These are phyloP conservation scores for Dolichopus griseipennis DNA, from an alignment of 2,888 invertebrate genomes.

Conservation along the genomic window DNA sequence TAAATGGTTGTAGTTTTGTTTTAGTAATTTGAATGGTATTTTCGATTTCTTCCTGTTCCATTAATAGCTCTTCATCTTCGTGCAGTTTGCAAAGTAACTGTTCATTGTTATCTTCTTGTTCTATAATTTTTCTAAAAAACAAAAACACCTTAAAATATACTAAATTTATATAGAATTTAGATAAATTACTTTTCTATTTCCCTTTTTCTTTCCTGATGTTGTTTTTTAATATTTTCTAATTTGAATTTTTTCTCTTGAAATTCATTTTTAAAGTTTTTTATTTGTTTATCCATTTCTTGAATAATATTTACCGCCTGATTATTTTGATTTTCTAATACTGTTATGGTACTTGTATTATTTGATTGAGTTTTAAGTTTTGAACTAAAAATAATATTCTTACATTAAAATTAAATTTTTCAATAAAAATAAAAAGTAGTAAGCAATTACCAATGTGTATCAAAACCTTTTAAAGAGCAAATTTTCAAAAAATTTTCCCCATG, in stretches of 20 bases:
- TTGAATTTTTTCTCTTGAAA: neutral
- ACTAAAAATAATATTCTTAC: no score
- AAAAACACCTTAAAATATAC: neutral
- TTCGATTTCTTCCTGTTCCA: neutral
- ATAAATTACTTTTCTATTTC: neutral
- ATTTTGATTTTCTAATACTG: neutral
- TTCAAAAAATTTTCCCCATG: neutral
- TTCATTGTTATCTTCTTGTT: neutral
- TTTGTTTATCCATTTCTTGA: neutral
- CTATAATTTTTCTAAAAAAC: neutral
- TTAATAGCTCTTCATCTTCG: neutral
- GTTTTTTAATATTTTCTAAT: neutral
- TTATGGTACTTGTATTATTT: neutral
- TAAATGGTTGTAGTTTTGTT: neutral
- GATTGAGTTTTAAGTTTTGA: neutral
- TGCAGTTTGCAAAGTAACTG: neutral
- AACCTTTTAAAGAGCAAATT: neutral
- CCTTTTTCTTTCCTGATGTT: neutral
- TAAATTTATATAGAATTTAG: neutral
- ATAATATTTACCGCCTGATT: neutral
- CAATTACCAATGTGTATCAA: neutral
- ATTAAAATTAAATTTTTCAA: no score
- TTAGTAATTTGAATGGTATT: neutral
- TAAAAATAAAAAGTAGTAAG: no score
- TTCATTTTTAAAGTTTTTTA: neutral